phyloP scores from a whole-genome alignment of 2,113 vertebrate species.

The Erythrolamprus reginae region DNA sequence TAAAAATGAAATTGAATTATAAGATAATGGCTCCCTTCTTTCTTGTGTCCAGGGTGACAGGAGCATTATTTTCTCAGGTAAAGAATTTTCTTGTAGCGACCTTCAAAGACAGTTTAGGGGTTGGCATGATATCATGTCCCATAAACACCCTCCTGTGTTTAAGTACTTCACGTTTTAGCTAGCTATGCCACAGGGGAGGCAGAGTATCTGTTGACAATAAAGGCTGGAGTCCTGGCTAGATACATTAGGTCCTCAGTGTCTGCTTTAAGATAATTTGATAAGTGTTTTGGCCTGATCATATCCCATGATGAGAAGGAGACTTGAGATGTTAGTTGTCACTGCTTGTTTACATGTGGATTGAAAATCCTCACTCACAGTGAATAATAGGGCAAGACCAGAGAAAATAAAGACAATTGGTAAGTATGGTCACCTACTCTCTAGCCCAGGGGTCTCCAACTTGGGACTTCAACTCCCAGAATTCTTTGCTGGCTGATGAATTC shows the following conservation, averaged over 20 bases:
- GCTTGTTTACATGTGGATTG: background rate
- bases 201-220: background rate
- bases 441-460: too few species aligned
- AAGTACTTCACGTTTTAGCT: background rate
- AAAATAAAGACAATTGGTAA: background rate
- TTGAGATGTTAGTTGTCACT: background rate
- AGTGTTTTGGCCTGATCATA: background rate
- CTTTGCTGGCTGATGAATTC: too few species aligned
- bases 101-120: background rate
- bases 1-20: too few species aligned
- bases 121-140: background rate
- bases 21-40: too few species aligned
- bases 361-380: background rate
- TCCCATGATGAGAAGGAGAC: background rate
- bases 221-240: background rate
- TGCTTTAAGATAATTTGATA: background rate
- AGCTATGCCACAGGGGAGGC: background rate
- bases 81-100: background rate
- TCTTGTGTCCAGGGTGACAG: background rate
- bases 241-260: background rate
- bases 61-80: background rate
- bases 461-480: too few species aligned
- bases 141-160: background rate
- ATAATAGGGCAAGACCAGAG: background rate
- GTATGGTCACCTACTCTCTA: background rate